Percentiles rank a stretch among this genome's conserved stretches.
These are phyloP conservation scores for Hippopotamus amphibius DNA, from an alignment of 2,113 vertebrate genomes.

Conservation along the genomic window DNA sequence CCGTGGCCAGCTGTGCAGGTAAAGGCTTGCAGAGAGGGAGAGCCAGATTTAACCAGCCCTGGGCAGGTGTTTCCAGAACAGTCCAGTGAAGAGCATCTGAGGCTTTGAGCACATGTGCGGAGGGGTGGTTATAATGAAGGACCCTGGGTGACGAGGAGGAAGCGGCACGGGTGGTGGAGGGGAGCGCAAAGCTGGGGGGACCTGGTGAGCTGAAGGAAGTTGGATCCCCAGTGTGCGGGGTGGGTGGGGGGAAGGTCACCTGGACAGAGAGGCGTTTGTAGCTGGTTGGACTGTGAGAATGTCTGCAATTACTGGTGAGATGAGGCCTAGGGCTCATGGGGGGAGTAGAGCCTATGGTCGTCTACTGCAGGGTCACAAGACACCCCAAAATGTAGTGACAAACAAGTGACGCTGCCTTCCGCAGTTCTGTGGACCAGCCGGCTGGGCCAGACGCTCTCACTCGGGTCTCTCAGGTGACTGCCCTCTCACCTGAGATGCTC, in stretches of 20 bases:
- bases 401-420: too few species aligned
- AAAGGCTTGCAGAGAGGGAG: not conserved
- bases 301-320: not conserved
- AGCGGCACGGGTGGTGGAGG: not conserved
- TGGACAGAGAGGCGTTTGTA: not conserved
- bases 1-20: not conserved
- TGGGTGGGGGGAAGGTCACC: too few species aligned
- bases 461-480: too few species aligned
- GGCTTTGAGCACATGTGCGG: not conserved
- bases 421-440: too few species aligned
- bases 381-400: too few species aligned
- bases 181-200: not conserved
- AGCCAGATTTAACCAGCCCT: not conserved
- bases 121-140: accelerated
- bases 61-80: not conserved
- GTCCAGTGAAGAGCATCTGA: not conserved
- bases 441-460: too few species aligned
- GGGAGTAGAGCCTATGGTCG: too few species aligned
- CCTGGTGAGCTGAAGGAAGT: too few species aligned
- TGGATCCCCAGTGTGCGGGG: too few species aligned
- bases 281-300: not conserved
- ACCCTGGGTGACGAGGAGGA: not conserved
- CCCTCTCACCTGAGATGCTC: too few species aligned
- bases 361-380: too few species aligned
- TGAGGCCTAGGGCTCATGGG: too few species aligned